Evolutionary conservation across 2,113 vertebrate genomes (phyloP).

Genomic region (Mola mola): DNA sequence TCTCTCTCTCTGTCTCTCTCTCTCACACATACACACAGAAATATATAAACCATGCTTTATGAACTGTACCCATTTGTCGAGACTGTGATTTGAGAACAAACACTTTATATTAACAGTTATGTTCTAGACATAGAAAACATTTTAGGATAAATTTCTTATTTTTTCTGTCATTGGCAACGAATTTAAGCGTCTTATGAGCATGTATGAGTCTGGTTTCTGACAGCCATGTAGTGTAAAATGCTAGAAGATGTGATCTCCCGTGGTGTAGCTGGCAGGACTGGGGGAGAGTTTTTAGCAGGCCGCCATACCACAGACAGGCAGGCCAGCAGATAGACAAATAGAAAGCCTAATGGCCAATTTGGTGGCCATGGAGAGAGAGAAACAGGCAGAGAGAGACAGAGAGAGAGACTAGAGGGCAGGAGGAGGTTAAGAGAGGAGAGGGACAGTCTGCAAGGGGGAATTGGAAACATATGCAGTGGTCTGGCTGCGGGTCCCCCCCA

Average conservation of each 20-base stretch:
- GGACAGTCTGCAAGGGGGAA: constrained; percentile 58
- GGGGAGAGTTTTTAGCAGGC: constrained; percentile 52
- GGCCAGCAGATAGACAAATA: constrained; percentile 64
- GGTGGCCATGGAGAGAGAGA: constrained; percentile 11
- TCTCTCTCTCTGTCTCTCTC: neutral
- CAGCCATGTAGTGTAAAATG: constrained; percentile 40
- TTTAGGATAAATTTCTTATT: neutral
- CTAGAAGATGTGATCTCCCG: constrained; percentile 62
- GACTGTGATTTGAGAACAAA: no score
- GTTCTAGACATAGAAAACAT: no score
- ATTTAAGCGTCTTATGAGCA: neutral
- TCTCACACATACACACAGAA: neutral
- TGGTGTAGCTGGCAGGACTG: constrained; percentile 52
- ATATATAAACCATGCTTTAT: neutral
- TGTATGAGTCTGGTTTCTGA: neutral
- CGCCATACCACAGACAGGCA: constrained; percentile 58
- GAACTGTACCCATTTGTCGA: neutral
- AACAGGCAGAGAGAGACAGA: neutral
- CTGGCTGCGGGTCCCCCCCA: constrained; percentile 68
- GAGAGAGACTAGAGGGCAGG: neutral
- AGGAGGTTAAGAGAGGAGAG: neutral
- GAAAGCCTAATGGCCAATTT: constrained; percentile 62
- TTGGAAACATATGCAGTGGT: constrained; percentile 75
- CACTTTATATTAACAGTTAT: no score
- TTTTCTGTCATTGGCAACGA: neutral